Conservation (phyloP, 2,888 invertebrate species). For the Opisthograptis luteolata region DNA sequence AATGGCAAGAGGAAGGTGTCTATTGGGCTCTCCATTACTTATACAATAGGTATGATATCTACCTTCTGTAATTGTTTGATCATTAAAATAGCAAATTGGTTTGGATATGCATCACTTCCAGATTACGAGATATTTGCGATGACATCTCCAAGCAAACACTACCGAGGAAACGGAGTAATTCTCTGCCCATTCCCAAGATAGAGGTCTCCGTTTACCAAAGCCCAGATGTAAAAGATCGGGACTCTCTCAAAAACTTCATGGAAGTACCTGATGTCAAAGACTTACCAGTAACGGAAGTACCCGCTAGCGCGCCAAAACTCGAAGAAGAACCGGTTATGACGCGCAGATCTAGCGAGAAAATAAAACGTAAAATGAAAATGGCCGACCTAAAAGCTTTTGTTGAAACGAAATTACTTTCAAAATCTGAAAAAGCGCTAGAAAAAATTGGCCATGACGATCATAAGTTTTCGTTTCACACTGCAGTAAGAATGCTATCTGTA, state of each 20-base stretch:
- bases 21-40: conserved; percentile 98
- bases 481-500: conserved; percentile 87
- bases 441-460: conserved; percentile 93
- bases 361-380: conserved; percentile 95
- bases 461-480: conserved; percentile 81
- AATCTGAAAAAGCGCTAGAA: conserved; percentile 95
- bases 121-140: conserved; percentile 94
- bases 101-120: conserved; percentile 51
- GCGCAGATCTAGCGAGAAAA: conserved; percentile 91
- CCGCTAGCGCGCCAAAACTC: conserved; percentile 53
- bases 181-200: conserved; percentile 96
- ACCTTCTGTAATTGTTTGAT: neutral
- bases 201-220: conserved; percentile 94
- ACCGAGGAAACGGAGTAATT: conserved; percentile 95
- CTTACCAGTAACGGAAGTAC: conserved; percentile 84
- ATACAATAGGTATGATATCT: conserved; percentile 88
- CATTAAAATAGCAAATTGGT: neutral
- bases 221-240: conserved; percentile 87
- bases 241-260: conserved; percentile 89
- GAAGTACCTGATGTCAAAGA: conserved; percentile 91
- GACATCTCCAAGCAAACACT: conserved; percentile 90
- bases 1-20: conserved; percentile 99
- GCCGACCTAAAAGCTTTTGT: conserved; percentile 95
- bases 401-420: conserved; percentile 94
- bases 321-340: conserved; percentile 73